phyloP scores from a whole-genome alignment of 2,797 vertebrate genomes.

The Ambastaia sidthimunki region DNA sequence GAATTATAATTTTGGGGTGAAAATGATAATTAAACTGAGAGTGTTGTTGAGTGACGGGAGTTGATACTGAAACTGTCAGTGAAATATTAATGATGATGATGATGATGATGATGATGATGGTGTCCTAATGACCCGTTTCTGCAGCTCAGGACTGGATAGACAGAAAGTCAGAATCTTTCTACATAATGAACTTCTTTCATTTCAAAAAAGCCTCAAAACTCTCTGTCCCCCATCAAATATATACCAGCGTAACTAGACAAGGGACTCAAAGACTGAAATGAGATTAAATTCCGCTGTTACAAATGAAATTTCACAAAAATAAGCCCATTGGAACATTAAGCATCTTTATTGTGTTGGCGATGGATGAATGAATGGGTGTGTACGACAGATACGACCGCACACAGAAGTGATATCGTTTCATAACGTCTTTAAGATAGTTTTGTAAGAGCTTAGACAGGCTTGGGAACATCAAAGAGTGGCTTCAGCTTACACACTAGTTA shows the following conservation, averaged over 20 bases:
- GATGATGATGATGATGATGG: neutral
- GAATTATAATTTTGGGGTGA: too few relatives aligned
- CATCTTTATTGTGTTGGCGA: slow-evolving; percentile 3
- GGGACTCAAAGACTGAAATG: neutral
- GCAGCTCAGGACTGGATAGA: neutral
- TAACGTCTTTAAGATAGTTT: slow-evolving; percentile 68
- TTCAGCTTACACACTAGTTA: slow-evolving; percentile 56
- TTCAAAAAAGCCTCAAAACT: neutral
- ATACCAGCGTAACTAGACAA: neutral
- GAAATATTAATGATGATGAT: neutral
- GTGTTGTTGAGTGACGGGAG: neutral
- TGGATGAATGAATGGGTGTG: slow-evolving; percentile 57
- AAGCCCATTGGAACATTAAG: neutral
- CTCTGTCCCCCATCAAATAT: neutral
- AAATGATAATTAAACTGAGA: too few relatives aligned
- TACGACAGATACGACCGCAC: neutral
- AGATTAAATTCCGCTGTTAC: neutral
- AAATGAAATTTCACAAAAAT: slow-evolving; percentile 17
- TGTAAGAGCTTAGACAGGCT: slow-evolving; percentile 65
- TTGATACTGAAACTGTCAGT: neutral
- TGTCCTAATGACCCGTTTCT: neutral
- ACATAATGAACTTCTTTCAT: neutral
- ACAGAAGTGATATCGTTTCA: slow-evolving; percentile 61
- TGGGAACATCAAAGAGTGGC: slow-evolving; percentile 67
- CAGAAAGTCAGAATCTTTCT: neutral